Percentiles rank a stretch among this genome's conserved stretches.
Conservation (phyloP, 1,140 invertebrate genomes). For the Ctenoplectra terminalis region DNA sequence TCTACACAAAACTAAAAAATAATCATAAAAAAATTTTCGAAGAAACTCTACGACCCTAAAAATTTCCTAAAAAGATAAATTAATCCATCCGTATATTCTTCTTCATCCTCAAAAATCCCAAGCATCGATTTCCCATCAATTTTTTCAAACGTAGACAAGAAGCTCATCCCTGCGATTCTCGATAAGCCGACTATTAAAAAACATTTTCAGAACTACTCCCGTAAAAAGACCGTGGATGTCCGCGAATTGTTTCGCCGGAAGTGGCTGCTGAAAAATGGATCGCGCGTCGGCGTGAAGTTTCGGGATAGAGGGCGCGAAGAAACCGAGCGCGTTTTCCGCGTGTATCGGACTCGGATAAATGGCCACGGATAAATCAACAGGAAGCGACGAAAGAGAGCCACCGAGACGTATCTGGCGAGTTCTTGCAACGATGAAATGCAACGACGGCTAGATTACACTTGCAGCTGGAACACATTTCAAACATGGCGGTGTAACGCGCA, state of each 20-base stretch:
- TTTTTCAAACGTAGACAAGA: no score
- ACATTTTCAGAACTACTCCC: background rate
- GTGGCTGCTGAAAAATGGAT: slow-evolving; percentile 6
- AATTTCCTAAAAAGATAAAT: no score
- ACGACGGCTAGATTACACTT: slow-evolving; percentile 44
- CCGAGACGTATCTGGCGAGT: background rate
- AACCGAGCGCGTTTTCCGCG: background rate
- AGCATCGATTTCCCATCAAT: no score
- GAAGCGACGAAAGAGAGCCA: no score
- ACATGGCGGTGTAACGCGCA: slow-evolving; percentile 81
- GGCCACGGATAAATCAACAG: background rate
- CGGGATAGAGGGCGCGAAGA: no score
- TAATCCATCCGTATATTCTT: no score
- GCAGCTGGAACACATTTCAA: slow-evolving; percentile 75
- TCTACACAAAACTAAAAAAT: no score
- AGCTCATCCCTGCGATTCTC: no score
- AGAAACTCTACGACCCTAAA: no score
- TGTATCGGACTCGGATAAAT: background rate
- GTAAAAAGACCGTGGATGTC: background rate
- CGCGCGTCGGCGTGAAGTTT: background rate
- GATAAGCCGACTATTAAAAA: no score
- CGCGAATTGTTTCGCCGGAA: background rate
- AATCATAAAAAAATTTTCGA: no score
- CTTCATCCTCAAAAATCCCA: no score
- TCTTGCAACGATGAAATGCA: slow-evolving; percentile 36